Evolutionary conservation across 2,113 vertebrate genomes (phyloP).

Genomic region (Calyptomena viridis): DNA sequence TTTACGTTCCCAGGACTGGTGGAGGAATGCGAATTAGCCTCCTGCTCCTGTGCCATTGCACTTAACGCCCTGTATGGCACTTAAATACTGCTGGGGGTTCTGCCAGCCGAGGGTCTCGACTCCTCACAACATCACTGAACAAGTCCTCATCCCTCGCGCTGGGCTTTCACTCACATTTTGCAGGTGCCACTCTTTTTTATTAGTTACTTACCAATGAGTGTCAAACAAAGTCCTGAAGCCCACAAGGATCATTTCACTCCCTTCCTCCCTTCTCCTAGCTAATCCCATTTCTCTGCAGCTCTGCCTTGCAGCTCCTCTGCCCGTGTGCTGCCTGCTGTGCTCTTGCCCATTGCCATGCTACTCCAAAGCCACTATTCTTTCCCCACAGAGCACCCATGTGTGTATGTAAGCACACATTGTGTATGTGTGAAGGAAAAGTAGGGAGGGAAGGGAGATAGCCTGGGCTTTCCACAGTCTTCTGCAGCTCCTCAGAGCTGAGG

Average conservation of each 20-base stretch:
- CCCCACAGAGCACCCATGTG: fast-evolving
- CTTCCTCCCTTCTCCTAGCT: not conserved
- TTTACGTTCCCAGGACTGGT: not conserved
- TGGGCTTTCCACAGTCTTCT: not conserved
- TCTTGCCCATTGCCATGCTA: not conserved
- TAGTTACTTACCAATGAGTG: not conserved
- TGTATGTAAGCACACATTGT: not conserved
- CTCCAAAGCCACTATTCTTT: not conserved
- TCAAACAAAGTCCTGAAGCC: not conserved
- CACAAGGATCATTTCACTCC: not conserved
- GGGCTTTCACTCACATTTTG: not conserved
- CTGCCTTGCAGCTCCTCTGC: not conserved
- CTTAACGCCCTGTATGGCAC: not conserved
- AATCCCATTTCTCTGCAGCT: fast-evolving
- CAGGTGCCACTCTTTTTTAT: not conserved
- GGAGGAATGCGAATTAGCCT: not conserved
- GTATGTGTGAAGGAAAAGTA: fast-evolving
- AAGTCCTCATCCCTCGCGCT: fast-evolving
- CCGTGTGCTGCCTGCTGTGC: not conserved
- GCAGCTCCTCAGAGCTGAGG: fast-evolving
- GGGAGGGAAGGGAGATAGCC: not conserved
- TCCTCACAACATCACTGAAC: not conserved
- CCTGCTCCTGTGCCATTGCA: not conserved
- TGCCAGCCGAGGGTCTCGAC: fast-evolving
- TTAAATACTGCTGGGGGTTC: not conserved